Conservation (phyloP, 2,113 vertebrate species). For the Mormyrus iriodes region DNA sequence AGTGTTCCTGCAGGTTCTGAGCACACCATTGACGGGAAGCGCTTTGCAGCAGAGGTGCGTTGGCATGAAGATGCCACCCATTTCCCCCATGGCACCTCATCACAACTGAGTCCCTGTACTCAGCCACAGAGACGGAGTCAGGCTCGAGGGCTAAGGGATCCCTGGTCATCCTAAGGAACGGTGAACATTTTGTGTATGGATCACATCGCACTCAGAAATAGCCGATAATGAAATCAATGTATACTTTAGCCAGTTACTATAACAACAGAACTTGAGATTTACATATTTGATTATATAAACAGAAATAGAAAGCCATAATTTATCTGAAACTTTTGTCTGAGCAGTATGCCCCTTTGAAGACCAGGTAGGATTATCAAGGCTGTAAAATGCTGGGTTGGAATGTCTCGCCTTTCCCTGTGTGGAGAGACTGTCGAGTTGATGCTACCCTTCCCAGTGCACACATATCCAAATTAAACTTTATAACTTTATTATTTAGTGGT, state of each 20-base stretch:
- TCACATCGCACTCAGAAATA: background rate
- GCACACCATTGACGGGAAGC: slow-evolving; percentile 72
- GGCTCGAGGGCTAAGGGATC: background rate
- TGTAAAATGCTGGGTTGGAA: slow-evolving; percentile 38
- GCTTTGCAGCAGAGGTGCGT: slow-evolving; percentile 84
- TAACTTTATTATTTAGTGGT: background rate
- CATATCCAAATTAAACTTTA: background rate
- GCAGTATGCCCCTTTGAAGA: slow-evolving; percentile 21
- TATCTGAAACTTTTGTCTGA: slow-evolving; percentile 23
- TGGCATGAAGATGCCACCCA: background rate
- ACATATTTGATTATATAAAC: slow-evolving; percentile 8
- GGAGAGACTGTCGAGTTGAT: slow-evolving; percentile 19
- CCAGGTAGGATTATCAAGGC: slow-evolving; percentile 34
- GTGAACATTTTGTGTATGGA: background rate
- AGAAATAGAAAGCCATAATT: slow-evolving; percentile 25
- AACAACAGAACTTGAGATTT: background rate
- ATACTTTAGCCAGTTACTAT: background rate
- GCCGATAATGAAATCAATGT: background rate
- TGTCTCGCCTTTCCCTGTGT: slow-evolving; percentile 25
- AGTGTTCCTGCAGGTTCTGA: slow-evolving; percentile 72
- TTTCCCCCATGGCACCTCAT: background rate
- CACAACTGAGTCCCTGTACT: background rate
- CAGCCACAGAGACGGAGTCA: background rate
- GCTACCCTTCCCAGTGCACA: slow-evolving; percentile 24
- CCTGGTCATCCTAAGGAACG: background rate